A percentile compares a stretch with the other conserved stretches of the same genome.
phyloP scores from a whole-genome alignment of 2,888 invertebrate species.

The Tuta absoluta region DNA sequence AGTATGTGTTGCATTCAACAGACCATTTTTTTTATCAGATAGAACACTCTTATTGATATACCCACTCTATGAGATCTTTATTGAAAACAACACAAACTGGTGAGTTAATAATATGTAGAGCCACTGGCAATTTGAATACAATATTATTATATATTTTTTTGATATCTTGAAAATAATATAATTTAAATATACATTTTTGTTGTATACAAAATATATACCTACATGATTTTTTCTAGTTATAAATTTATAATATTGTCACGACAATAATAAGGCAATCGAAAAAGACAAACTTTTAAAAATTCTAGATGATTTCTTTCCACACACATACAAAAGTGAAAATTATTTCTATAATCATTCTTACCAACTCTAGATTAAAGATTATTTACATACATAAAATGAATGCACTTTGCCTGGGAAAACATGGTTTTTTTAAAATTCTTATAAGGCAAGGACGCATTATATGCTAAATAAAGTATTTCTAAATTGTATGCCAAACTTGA shows the following conservation, averaged over 20 bases:
- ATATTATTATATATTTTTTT: not conserved
- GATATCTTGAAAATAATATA: not conserved
- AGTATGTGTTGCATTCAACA: not conserved
- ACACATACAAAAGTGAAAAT: constrained; percentile 13
- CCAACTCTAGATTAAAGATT: constrained; percentile 18
- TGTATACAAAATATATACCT: constrained; percentile 33
- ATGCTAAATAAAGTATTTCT: constrained; percentile 47
- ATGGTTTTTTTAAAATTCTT: constrained; percentile 3
- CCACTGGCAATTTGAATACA: not conserved
- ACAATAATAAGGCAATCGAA: constrained; percentile 59
- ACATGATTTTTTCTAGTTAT: constrained; percentile 27
- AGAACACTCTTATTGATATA: no score
- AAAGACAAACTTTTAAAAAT: constrained; percentile 40
- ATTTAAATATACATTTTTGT: constrained; percentile 13
- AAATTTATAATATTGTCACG: constrained; percentile 47
- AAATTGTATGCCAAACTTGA: not conserved
- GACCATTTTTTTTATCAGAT: not conserved
- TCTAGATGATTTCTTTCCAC: constrained; percentile 9
- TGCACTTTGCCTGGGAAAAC: constrained; percentile 35
- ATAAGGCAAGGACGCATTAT: constrained; percentile 65
- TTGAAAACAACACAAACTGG: not conserved
- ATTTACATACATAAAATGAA: constrained; percentile 34
- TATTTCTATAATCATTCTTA: constrained; percentile 5
- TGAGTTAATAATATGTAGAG: not conserved
- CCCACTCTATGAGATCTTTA: no score